Conservation (phyloP, 2,113 vertebrate species). For the Butorides virescens region DNA sequence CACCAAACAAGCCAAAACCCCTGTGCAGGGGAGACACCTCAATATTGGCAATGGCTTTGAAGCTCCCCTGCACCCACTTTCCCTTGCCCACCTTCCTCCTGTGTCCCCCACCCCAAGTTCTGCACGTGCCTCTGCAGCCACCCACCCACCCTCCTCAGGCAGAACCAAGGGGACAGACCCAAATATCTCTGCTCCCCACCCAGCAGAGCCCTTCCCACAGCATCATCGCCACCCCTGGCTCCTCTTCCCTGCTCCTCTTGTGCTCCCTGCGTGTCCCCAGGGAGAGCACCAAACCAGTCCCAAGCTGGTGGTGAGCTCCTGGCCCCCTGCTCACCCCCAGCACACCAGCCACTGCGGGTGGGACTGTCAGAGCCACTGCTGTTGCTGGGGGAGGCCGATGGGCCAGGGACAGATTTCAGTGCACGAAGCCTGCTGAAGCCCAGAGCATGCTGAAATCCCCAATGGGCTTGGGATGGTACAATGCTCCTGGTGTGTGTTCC, state of each 20-base stretch:
- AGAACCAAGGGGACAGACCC: not conserved
- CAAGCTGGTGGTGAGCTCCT: not conserved
- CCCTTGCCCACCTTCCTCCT: not conserved
- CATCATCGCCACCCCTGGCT: not conserved
- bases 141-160: not conserved
- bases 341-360: not conserved
- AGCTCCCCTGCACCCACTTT: not conserved
- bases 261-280: not conserved
- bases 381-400: not conserved
- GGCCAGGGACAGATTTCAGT: not conserved
- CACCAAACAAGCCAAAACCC: not conserved
- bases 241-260: not conserved
- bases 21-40: too few relatives aligned
- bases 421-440: not conserved
- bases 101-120: fast-evolving
- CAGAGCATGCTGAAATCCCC: not conserved
- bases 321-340: not conserved
- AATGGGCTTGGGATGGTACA: not conserved
- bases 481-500: not conserved
- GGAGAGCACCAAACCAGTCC: not conserved
- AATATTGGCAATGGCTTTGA: not conserved
- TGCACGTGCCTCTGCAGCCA: not conserved
- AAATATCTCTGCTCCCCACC: fast-evolving
- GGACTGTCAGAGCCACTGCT: not conserved
- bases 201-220: not conserved